A percentile compares a stretch with the other conserved stretches of the same genome.
Evolutionary conservation across 2,888 invertebrate genomes (phyloP).

Genomic region (Crematogaster levior): DNA sequence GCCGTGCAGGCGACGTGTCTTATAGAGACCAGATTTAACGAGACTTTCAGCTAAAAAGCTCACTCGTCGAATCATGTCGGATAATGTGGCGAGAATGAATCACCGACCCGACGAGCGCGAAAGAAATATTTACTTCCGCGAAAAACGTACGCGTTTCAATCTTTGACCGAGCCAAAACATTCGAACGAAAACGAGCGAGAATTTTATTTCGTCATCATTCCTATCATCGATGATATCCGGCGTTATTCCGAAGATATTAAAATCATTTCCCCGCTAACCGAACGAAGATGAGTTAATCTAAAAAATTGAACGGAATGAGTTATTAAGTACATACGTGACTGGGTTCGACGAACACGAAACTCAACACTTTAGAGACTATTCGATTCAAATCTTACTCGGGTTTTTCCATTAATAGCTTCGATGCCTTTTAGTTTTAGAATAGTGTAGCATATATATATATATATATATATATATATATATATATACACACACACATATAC

Average conservation of each 20-base stretch:
- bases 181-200: background rate
- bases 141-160: slow-evolving; percentile 15
- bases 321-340: background rate
- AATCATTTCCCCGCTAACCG: background rate
- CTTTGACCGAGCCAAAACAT: background rate
- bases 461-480: too few relatives aligned
- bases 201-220: slow-evolving; percentile 15
- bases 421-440: background rate
- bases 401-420: background rate
- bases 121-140: slow-evolving; percentile 53
- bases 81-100: slow-evolving; percentile 49
- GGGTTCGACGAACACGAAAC: background rate
- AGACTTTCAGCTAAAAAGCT: slow-evolving; percentile 42
- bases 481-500: too few relatives aligned
- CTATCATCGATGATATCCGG: background rate
- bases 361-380: background rate
- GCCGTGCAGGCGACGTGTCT: slow-evolving; percentile 26
- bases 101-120: slow-evolving; percentile 20
- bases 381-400: background rate
- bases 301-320: background rate
- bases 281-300: background rate
- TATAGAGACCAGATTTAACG: slow-evolving; percentile 48
- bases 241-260: background rate
- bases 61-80: slow-evolving; percentile 27
- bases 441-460: too few relatives aligned